Percentiles rank a stretch among this genome's conserved stretches.
Evolutionary conservation across 2,888 invertebrate species (phyloP).

Genomic region (Sepioteuthis lessoniana): DNA sequence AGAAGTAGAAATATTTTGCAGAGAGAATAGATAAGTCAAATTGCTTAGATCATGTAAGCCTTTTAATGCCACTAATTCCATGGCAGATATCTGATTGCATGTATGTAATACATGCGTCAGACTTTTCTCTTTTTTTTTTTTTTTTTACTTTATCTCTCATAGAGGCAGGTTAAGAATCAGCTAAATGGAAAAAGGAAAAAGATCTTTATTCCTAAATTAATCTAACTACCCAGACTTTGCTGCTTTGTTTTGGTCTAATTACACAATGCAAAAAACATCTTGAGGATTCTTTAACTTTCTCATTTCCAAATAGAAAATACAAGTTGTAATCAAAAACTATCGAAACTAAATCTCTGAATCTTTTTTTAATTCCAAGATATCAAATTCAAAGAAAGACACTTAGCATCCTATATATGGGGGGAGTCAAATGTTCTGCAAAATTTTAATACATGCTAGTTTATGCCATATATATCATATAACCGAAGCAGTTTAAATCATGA

Average conservation of each 20-base stretch:
- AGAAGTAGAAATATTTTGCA: not conserved
- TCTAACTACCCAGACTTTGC: not conserved
- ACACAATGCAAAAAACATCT: not conserved
- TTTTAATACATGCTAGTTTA: too few species aligned
- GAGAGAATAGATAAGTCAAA: not conserved
- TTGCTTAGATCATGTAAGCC: not conserved
- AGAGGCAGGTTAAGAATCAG: not conserved
- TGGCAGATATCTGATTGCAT: not conserved
- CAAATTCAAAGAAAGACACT: too few species aligned
- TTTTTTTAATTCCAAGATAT: too few species aligned
- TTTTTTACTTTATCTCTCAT: not conserved
- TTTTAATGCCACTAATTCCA: slow-evolving; percentile 18
- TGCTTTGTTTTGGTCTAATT: slow-evolving; percentile 1
- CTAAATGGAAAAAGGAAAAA: not conserved
- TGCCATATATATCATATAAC: too few species aligned
- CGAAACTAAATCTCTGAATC: too few species aligned
- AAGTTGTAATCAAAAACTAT: too few species aligned
- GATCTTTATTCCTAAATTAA: not conserved
- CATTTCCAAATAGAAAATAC: too few species aligned
- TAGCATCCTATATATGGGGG: too few species aligned
- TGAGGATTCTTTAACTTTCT: not conserved
- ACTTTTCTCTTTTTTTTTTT: not conserved
- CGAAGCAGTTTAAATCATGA: too few species aligned
- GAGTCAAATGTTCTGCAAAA: too few species aligned
- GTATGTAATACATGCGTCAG: not conserved